Evolutionary conservation across 2,888 invertebrate species (phyloP), one percentile per base, ranked within the genome.

Genomic region (Philhelius pedissequus): DNA sequence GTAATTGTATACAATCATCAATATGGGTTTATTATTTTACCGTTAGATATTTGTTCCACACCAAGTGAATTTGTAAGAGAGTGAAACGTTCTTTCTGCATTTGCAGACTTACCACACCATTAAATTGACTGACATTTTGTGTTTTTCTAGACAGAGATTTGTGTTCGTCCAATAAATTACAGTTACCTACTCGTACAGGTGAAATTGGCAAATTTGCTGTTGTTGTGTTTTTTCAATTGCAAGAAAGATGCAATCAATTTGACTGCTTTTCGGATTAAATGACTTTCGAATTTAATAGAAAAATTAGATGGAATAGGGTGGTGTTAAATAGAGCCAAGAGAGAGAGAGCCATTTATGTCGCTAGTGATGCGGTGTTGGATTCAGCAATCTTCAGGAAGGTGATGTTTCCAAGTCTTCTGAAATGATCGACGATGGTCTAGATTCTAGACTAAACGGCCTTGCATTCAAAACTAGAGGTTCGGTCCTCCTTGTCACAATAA

Each of bases 31-130:
- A 82, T 82, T 68, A 82, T 77, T 73, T 48, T 74, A 60, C 58
- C 78, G 78, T 83, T 78, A 66, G 38, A 64, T 58, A 83, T 83
- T 83, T 64, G 83, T 78, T 83, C 74, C 64, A 66, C 74, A 78
- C 48, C 15, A 32, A 56, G 50, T 32, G 38, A n/a, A n/a, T n/a
- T n/a, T n/a, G n/a, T n/a, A n/a, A n/a, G n/a, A n/a, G n/a, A 68
- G 27, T 54, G 27, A 74, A 74, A 32, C 70, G 66, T 58, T 58
- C 32, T 69, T 20, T 30, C 3, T 30, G 30, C 54, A 38, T 30
- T 1, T 30, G 30, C 54, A 38, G n/a, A 22, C 22, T 58, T 35
- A 8, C 8, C 9, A 9, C 4, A 35, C 18, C 7, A 20, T 22
- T 7, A 9, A n/a, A 43, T 18, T 43, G 45, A 69, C 66, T 50